Base-by-base conservation (phyloP, 2,113 vertebrate species). In the Brachypteracias leptosomus region DNA sequence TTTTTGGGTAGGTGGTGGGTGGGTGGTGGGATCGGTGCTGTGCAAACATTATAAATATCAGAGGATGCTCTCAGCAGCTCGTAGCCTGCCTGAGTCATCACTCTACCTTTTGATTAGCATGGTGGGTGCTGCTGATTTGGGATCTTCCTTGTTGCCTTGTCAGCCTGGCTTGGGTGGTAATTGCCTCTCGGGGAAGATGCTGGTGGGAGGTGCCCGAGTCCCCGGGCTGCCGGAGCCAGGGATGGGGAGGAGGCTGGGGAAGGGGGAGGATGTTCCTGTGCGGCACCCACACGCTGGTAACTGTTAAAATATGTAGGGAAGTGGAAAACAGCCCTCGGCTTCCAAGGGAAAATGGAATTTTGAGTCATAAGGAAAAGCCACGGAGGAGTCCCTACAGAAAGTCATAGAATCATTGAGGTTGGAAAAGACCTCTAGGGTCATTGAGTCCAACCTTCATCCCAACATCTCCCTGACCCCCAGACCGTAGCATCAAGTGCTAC, bases 71-170 rank as follows among this genome's bases (percentile, higher is more conserved):
- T n/a, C n/a, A n/a, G 4, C 68, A 85, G 26, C 74, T 51, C 62
- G 5, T 35, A 52, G 67, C 77, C 46, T 18, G 82, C 33, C 70
- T 95, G 92, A 94, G 77, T 94, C 92, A 94, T 33, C 19, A 2
- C 38, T 72, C 68, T 80, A 40, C 52, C 86, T 84, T 71, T 46
- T 61, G 26, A 67, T 72, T 84, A 76, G 70, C 35, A 3, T 24
- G 7, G 26, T 46, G 35, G 89, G 71, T 2, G n/a, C 42, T 2
- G 28, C 71, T 75, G 76, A 16, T 55, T 63, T 54, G 47, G 66
- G 52, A 40, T 90, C 82, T 90, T 75, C 73, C 68, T 57, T 15
- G 9, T 21, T 71, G 71, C 51, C 51, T 79, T 77, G 59, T 76
- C 78, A 40, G 46, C 66, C 82, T 84, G 21, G 4, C 49, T 52